Percentiles rank a stretch among this genome's conserved stretches.
Evolutionary conservation across 2,113 vertebrate genomes (phyloP).

Genomic region (Cettia cetti): DNA sequence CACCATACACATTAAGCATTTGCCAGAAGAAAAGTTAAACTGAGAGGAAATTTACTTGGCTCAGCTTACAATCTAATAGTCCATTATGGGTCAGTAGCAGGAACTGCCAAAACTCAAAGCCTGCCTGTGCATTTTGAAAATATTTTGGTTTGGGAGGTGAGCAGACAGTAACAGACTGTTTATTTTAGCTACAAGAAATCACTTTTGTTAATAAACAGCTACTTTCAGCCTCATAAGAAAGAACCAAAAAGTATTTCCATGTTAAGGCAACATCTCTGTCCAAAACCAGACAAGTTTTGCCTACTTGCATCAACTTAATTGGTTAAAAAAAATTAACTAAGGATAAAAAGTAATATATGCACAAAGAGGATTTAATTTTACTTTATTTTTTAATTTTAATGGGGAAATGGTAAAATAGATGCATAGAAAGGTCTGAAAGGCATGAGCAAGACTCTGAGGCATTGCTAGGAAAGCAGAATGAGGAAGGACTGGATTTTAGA

Average conservation of each 20-base stretch:
- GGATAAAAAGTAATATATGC: not conserved
- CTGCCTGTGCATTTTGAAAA: not conserved
- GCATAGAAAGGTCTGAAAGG: not conserved
- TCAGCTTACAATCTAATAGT: not conserved
- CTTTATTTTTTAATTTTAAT: not conserved
- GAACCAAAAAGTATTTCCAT: not conserved
- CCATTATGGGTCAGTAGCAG: not conserved
- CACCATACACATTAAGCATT: not conserved
- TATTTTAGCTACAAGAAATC: not conserved
- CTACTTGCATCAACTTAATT: not conserved
- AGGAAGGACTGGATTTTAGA: not conserved
- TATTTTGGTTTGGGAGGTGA: not conserved
- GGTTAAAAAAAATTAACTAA: not conserved
- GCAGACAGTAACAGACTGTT: not conserved
- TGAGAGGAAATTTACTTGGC: not conserved
- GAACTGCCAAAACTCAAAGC: not conserved
- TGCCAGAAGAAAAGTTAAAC: constrained; percentile 14
- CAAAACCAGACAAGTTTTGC: not conserved
- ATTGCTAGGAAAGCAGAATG: not conserved
- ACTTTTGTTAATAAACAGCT: not conserved
- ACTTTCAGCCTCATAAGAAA: not conserved
- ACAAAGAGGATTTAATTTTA: not conserved
- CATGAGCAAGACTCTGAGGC: not conserved
- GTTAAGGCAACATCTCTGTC: not conserved
- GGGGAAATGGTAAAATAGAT: not conserved